Evolutionary conservation across 2,888 invertebrate species (phyloP).

Genomic region (Elmis aenea): DNA sequence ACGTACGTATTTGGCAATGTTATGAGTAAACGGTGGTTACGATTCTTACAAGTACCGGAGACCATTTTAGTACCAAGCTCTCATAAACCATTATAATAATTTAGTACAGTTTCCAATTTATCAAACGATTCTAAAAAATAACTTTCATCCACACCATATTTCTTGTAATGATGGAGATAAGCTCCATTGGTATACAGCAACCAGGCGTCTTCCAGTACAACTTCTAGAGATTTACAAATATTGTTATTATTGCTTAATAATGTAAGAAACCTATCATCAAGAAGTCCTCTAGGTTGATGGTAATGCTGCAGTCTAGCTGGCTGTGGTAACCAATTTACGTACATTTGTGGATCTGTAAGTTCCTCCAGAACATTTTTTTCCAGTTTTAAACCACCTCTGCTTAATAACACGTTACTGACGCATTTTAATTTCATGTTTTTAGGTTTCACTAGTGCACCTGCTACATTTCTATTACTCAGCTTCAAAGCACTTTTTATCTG

Average conservation of each 20-base stretch:
- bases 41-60: too few relatives aligned
- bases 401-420: conserved; percentile 44
- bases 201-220: conserved; percentile 47
- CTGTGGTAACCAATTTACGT: conserved; percentile 42
- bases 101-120: conserved; percentile 46
- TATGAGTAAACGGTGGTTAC: too few relatives aligned
- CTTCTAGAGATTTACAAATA: conserved; percentile 41
- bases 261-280: conserved; percentile 45
- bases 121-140: conserved; percentile 50
- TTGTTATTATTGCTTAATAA: conserved; percentile 47
- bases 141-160: conserved; percentile 47
- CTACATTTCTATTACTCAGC: background rate
- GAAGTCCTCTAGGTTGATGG: conserved; percentile 41
- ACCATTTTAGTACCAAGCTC: too few relatives aligned
- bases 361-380: conserved; percentile 34
- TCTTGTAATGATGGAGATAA: conserved; percentile 51
- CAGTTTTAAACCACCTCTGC: conserved; percentile 36
- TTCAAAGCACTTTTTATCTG: conserved; percentile 8
- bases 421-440: conserved; percentile 11
- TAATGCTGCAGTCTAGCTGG: conserved; percentile 38
- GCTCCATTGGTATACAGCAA: conserved; percentile 47
- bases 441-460: background rate
- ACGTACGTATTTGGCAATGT: too few relatives aligned
- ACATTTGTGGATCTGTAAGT: conserved; percentile 34
- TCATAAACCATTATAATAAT: conserved; percentile 47